These are phyloP conservation scores for Poeciliopsis infans DNA, from an alignment of 2,797 vertebrate genomes.

Conservation along the genomic window DNA sequence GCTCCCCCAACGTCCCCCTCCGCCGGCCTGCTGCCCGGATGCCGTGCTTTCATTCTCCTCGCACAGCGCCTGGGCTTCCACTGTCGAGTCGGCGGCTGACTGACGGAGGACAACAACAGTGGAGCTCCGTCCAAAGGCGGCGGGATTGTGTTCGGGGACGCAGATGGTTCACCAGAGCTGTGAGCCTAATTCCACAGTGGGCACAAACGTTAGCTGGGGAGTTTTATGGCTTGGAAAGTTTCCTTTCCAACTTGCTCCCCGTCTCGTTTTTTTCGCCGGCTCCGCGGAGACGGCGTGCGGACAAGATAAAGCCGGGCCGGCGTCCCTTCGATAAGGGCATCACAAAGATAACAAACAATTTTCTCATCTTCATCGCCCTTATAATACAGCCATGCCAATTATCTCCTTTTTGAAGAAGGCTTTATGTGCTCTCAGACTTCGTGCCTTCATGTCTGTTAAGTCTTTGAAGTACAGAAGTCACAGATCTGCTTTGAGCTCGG, in stretches of 20 bases:
- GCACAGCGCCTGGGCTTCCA: slow-evolving; percentile 50
- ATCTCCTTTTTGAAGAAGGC: background rate
- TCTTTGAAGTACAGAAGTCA: slow-evolving; percentile 9
- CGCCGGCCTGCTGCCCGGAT: slow-evolving; percentile 15
- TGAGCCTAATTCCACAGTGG: slow-evolving; percentile 30
- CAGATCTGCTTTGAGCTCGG: slow-evolving; percentile 5
- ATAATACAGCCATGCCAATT: background rate
- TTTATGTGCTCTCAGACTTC: background rate
- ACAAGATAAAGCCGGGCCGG: background rate
- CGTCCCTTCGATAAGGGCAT: background rate
- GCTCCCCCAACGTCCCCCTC: background rate
- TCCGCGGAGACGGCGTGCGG: background rate
- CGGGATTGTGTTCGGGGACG: slow-evolving; percentile 25
- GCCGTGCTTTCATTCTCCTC: slow-evolving; percentile 56
- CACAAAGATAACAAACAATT: background rate
- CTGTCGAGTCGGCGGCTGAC: slow-evolving; percentile 57
- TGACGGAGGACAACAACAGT: slow-evolving; percentile 38
- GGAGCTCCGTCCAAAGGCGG: slow-evolving; percentile 31
- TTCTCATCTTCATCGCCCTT: background rate
- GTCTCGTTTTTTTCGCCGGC: slow-evolving; percentile 15
- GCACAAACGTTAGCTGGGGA: slow-evolving; percentile 29
- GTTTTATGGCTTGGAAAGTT: slow-evolving; percentile 30
- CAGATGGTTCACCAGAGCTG: slow-evolving; percentile 46
- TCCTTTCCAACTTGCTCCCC: slow-evolving; percentile 20
- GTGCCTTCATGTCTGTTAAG: background rate